Evolutionary conservation across 2,888 invertebrate genomes (phyloP).

Genomic region (Sycophila texana): DNA sequence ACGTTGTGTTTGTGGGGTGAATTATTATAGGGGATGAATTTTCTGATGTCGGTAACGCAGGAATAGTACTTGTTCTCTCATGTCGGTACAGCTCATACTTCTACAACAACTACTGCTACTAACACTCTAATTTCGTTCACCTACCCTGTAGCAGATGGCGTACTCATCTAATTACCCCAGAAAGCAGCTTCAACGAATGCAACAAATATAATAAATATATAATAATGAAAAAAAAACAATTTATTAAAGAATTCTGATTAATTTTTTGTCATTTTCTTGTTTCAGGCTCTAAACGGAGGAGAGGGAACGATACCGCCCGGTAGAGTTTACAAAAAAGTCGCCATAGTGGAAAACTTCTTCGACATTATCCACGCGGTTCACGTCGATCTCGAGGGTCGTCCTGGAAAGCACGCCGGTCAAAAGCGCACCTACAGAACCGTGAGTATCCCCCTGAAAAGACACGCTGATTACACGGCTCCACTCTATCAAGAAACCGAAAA

Average conservation of each 20-base stretch:
- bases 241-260: background rate
- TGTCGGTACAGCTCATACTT: conserved; percentile 46
- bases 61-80: background rate
- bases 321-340: conserved; percentile 91
- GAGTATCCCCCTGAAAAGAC: conserved; percentile 73
- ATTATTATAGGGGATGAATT: too few species aligned
- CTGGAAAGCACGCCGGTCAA: conserved; percentile 97
- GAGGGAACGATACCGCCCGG: conserved; percentile 72
- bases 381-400: conserved; percentile 93
- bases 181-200: too few species aligned
- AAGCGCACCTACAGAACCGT: conserved; percentile 97
- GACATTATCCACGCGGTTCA: conserved; percentile 97
- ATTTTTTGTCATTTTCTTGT: conserved; percentile 70
- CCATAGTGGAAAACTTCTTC: conserved; percentile 98
- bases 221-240: too few species aligned
- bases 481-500: background rate
- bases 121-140: conserved; percentile 25
- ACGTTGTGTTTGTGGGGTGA: too few species aligned
- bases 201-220: background rate
- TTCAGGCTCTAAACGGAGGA: conserved; percentile 83
- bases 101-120: conserved; percentile 18
- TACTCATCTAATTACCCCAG: background rate
- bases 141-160: conserved; percentile 60
- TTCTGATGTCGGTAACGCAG: conserved; percentile 54
- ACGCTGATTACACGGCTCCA: too few species aligned